Conservation (phyloP, 2,888 invertebrate species). For the Ferrisia virgata region DNA sequence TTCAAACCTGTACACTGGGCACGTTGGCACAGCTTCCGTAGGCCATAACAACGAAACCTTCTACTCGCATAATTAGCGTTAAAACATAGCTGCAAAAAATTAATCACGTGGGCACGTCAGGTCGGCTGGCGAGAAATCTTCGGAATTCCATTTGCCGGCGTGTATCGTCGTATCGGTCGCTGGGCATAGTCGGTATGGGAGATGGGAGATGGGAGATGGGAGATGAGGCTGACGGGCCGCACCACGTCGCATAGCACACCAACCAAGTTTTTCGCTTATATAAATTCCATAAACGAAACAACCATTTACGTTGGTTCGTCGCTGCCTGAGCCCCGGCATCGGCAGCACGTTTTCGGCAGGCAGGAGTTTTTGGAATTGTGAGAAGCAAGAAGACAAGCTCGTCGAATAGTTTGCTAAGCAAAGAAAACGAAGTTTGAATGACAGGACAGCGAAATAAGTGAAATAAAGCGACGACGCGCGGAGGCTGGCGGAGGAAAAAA, state of each 20-base stretch:
- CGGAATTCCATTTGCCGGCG: not conserved
- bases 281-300: conserved; percentile 18
- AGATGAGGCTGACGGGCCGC: not conserved
- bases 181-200: not conserved
- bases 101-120: not conserved
- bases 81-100: not conserved
- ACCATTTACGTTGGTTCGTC: not conserved
- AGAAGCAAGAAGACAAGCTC: not conserved
- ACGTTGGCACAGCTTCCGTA: not conserved
- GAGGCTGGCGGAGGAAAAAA: not conserved
- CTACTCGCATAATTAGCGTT: not conserved
- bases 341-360: no score
- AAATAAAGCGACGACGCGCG: conserved; percentile 19
- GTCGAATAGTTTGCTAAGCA: conserved; percentile 38
- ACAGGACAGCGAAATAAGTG: conserved; percentile 44
- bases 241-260: not conserved
- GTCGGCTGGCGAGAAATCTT: not conserved
- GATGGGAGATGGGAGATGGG: no score
- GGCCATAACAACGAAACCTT: not conserved
- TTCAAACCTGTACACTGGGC: not conserved
- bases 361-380: not conserved
- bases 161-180: no score
- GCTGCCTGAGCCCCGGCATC: not conserved
- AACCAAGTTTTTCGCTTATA: conserved; percentile 31
- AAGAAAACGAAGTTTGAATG: conserved; percentile 43